Conservation (phyloP, 2,113 vertebrate species). For the Pterocles orientalis region DNA sequence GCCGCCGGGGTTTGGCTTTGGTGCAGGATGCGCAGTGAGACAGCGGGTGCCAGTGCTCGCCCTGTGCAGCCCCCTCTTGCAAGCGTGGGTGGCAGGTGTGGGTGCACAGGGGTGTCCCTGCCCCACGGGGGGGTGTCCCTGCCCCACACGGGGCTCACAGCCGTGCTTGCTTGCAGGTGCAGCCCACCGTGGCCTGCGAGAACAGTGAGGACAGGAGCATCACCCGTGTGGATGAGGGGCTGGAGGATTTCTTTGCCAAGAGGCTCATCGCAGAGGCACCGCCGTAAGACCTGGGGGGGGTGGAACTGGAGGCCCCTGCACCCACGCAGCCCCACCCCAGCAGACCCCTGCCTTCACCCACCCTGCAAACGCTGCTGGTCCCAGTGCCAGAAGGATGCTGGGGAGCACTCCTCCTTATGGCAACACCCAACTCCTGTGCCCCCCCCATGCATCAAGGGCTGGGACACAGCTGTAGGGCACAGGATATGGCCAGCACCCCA, state of each 20-base stretch:
- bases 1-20: neutral
- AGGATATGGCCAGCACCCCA: neutral
- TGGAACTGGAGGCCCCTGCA: neutral
- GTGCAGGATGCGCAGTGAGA: fast-evolving
- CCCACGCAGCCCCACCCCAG: neutral
- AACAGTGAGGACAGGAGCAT: constrained; percentile 86
- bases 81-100: fast-evolving
- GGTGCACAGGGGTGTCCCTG: neutral
- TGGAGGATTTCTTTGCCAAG: constrained; percentile 97
- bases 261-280: constrained; percentile 87
- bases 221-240: constrained; percentile 90
- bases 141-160: neutral
- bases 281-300: constrained; percentile 76
- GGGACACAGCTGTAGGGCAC: neutral
- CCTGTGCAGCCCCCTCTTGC: neutral
- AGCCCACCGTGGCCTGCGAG: constrained; percentile 77
- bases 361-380: fast-evolving
- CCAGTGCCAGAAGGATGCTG: neutral
- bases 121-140: no score
- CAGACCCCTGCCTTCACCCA: neutral
- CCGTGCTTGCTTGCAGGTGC: constrained; percentile 65
- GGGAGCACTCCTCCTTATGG: neutral
- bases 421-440: neutral
- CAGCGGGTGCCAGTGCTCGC: neutral
- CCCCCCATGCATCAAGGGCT: neutral